phyloP scores from a whole-genome alignment of 2,888 invertebrate species.

The Carabus problematicus region DNA sequence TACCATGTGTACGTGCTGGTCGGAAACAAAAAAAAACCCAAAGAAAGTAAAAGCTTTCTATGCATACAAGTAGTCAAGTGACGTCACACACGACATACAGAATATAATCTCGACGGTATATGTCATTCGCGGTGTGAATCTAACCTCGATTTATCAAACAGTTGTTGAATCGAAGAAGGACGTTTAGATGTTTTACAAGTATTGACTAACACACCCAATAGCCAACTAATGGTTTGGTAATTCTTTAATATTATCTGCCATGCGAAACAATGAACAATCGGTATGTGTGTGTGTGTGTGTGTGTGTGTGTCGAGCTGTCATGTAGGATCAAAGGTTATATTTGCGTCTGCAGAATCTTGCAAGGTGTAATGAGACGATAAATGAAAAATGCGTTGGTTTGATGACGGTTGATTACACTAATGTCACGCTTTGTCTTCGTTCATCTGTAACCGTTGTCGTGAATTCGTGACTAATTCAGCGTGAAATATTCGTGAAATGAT shows the following conservation, averaged over 20 bases:
- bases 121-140: constrained; percentile 20
- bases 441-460: too few relatives aligned
- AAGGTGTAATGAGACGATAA: constrained; percentile 7
- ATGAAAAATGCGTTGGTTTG: too few relatives aligned
- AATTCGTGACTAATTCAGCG: too few relatives aligned
- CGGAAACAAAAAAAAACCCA: constrained; percentile 27
- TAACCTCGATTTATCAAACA: constrained; percentile 1
- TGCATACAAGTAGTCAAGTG: constrained; percentile 22
- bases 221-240: not conserved
- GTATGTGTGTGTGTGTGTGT: not conserved
- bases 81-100: constrained; percentile 23
- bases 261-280: too few relatives aligned
- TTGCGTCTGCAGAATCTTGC: constrained; percentile 20
- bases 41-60: constrained; percentile 40
- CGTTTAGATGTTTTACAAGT: not conserved
- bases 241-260: not conserved
- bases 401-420: too few relatives aligned
- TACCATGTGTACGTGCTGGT: constrained; percentile 13
- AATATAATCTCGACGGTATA: constrained; percentile 20
- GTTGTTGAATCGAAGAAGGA: not conserved
- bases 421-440: too few relatives aligned
- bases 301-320: not conserved
- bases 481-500: too few relatives aligned
- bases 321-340: constrained; percentile 18
- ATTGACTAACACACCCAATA: not conserved